Percentiles rank a stretch among this genome's conserved stretches.
phyloP scores from a whole-genome alignment of 2,888 invertebrate genomes.

The Muscina levida region DNA sequence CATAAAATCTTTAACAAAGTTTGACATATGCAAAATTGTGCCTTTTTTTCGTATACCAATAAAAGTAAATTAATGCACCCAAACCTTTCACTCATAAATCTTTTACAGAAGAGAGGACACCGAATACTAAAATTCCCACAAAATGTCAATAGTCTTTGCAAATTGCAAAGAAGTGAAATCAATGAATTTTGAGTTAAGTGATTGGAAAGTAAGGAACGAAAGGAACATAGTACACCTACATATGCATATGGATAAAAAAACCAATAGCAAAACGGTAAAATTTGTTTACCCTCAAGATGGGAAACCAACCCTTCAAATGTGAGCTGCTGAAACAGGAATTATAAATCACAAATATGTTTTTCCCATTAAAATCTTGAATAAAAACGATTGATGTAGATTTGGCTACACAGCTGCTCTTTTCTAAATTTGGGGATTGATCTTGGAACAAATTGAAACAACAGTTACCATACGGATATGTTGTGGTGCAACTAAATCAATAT shows the following conservation, averaged over 20 bases:
- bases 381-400: neutral
- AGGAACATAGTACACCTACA: slow-evolving; percentile 48
- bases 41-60: neutral
- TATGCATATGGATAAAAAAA: slow-evolving; percentile 1
- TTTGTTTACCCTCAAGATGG: neutral
- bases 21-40: neutral
- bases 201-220: slow-evolving; percentile 58
- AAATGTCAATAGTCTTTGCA: slow-evolving; percentile 51
- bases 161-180: slow-evolving; percentile 2
- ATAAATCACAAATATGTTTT: slow-evolving; percentile 44
- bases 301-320: slow-evolving; percentile 48
- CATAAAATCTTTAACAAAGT: slow-evolving; percentile 24
- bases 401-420: slow-evolving; percentile 53
- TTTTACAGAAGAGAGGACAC: neutral
- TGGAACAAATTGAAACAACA: slow-evolving; percentile 25
- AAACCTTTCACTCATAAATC: slow-evolving; percentile 50
- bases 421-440: neutral
- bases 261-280: slow-evolving; percentile 51
- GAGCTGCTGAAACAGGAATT: slow-evolving; percentile 12
- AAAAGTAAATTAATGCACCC: slow-evolving; percentile 46
- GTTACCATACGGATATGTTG: neutral
- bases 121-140: slow-evolving; percentile 45
- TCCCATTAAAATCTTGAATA: slow-evolving; percentile 24
- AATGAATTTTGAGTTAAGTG: slow-evolving; percentile 13
- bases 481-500: neutral